These are phyloP conservation scores for Orthonyx spaldingii DNA, from an alignment of 2,113 vertebrate genomes.

Conservation along the genomic window DNA sequence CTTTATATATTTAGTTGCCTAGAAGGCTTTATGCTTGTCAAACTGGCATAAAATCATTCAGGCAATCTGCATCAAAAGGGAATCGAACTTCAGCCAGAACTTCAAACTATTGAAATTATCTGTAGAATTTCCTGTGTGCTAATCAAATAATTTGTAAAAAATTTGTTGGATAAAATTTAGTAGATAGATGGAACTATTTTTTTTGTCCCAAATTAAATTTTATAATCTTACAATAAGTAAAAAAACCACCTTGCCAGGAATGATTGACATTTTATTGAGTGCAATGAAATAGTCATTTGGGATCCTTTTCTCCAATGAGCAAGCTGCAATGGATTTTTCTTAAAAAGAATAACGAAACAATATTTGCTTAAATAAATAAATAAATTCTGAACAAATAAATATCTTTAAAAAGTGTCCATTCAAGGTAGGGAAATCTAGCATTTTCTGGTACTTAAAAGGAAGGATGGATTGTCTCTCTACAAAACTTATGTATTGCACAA, in stretches of 20 bases:
- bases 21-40: neutral
- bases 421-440: neutral
- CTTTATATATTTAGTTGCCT: neutral
- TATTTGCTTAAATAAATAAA: neutral
- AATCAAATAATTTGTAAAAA: neutral
- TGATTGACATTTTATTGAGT: neutral
- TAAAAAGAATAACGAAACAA: neutral
- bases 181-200: neutral
- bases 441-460: neutral
- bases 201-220: neutral
- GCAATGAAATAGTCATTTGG: neutral
- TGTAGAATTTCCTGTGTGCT: neutral
- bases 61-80: neutral
- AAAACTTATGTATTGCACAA: neutral
- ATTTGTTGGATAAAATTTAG: neutral
- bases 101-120: neutral
- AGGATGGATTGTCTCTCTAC: too few relatives aligned
- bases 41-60: neutral
- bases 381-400: neutral
- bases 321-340: neutral
- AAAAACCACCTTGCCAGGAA: neutral
- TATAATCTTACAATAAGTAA: neutral
- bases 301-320: neutral
- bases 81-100: neutral
- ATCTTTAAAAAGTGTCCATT: neutral